Percentiles rank a stretch among this genome's conserved stretches.
phyloP scores from a whole-genome alignment of 2,797 vertebrate genomes.

The Hemitrygon akajei region DNA sequence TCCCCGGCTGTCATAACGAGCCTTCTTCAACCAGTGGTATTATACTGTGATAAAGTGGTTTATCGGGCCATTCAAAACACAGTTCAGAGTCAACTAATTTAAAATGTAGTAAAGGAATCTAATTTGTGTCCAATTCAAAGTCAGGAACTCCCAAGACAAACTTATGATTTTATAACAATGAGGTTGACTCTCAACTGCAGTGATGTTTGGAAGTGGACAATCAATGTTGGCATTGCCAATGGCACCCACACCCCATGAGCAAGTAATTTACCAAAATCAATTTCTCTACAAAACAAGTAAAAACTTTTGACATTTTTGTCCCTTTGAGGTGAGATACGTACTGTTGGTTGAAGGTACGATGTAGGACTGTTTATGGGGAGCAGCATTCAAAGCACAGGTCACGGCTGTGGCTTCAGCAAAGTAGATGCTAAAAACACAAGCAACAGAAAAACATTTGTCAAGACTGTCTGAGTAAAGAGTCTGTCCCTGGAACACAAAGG shows the following conservation, averaged over 20 bases:
- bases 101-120: background rate
- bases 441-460: background rate
- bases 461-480: background rate
- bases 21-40: background rate
- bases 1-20: too few species aligned
- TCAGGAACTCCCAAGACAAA: background rate
- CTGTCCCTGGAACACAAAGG: background rate
- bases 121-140: background rate
- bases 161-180: background rate
- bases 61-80: background rate
- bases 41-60: background rate
- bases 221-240: too few species aligned
- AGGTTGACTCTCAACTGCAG: too few species aligned
- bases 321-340: background rate
- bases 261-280: background rate
- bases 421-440: constrained; percentile 1
- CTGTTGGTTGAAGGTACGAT: background rate
- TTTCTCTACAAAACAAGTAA: background rate
- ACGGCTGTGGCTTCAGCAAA: background rate
- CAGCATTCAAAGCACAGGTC: constrained; percentile 13
- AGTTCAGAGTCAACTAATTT: background rate
- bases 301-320: background rate
- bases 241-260: background rate
- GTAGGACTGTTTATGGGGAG: constrained; percentile 12
- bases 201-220: too few species aligned